A percentile compares a stretch with the other conserved stretches of the same genome.
phyloP scores from a whole-genome alignment of 2,113 vertebrate species.

The Melierax canorus region DNA sequence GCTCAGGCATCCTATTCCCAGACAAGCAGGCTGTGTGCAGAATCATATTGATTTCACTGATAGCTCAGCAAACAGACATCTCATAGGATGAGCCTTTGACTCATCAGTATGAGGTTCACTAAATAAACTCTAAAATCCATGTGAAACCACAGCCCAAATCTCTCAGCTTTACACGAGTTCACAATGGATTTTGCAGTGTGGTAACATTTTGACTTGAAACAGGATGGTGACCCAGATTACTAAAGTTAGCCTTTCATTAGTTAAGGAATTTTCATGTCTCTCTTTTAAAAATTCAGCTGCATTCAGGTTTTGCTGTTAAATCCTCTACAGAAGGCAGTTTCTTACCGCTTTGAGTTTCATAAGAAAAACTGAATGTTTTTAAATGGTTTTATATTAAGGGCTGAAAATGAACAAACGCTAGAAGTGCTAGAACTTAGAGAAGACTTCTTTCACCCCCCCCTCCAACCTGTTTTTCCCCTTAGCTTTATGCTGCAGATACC shows the following conservation, averaged over 20 bases:
- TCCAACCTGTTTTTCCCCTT: not conserved
- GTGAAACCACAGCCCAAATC: not conserved
- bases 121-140: not conserved
- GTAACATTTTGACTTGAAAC: not conserved
- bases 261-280: not conserved
- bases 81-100: not conserved
- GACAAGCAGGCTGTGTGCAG: not conserved
- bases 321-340: not conserved
- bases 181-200: not conserved
- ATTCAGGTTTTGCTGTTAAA: not conserved
- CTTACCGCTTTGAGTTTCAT: not conserved
- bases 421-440: not conserved
- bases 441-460: not conserved
- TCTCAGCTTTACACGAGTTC: not conserved
- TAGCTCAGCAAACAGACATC: not conserved
- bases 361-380: not conserved
- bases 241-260: not conserved
- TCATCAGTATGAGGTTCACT: not conserved
- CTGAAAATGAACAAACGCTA: not conserved
- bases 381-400: not conserved
- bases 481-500: not conserved
- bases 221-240: not conserved
- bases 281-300: not conserved
- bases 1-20: not conserved
- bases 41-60: not conserved